phyloP scores from a whole-genome alignment of 2,797 vertebrate genomes.

The Triplophysa yarkandensis region DNA sequence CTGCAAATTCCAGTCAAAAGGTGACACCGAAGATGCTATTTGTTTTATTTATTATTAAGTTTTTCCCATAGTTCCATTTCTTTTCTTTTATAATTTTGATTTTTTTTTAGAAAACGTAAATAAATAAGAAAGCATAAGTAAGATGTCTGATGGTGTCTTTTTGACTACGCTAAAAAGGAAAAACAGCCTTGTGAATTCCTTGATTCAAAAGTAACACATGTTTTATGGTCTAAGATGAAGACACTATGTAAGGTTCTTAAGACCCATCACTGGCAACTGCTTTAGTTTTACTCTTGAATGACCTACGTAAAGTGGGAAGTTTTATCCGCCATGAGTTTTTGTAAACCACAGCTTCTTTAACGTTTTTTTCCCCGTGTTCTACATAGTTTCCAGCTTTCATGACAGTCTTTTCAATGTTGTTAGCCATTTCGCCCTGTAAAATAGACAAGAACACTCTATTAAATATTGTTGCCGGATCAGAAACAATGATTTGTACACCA shows the following conservation, averaged over 20 bases:
- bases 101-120: no score
- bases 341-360: slow-evolving; percentile 79
- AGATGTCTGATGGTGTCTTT: no score
- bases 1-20: no score
- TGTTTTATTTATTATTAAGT: no score
- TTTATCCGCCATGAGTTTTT: slow-evolving; percentile 83
- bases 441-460: background rate
- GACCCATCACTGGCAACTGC: slow-evolving; percentile 17
- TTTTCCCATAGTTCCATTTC: no score
- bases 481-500: background rate
- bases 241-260: slow-evolving; percentile 22
- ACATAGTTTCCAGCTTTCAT: slow-evolving; percentile 79
- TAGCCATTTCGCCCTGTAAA: slow-evolving; percentile 86
- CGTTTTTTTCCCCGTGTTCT: slow-evolving; percentile 78
- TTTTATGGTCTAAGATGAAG: slow-evolving; percentile 22
- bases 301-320: slow-evolving; percentile 60
- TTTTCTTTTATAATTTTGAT: no score
- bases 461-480: slow-evolving; percentile 5
- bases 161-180: no score
- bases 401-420: slow-evolving; percentile 91
- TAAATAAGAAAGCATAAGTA: no score
- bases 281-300: slow-evolving; percentile 55
- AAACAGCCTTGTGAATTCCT: no score
- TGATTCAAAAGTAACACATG: background rate
- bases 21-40: no score